Percentiles rank a stretch among this genome's conserved stretches.
Evolutionary conservation across 1,140 invertebrate genomes (phyloP).

Genomic region (Diabrotica undecimpunctata): DNA sequence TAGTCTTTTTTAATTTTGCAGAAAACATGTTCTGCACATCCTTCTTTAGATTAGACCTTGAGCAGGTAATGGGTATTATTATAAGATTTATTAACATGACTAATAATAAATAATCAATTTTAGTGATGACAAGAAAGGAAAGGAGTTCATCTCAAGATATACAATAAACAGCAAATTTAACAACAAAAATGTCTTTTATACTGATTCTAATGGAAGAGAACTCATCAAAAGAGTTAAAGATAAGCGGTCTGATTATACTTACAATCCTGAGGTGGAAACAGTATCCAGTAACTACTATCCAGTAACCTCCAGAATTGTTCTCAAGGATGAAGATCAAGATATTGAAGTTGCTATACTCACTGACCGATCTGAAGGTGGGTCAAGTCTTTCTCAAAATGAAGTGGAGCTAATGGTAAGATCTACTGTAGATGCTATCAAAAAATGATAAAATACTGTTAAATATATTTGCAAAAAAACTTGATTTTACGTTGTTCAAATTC

Average conservation of each 20-base stretch:
- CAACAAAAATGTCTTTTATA: constrained; percentile 57
- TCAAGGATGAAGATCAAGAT: constrained; percentile 42
- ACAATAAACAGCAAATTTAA: constrained; percentile 48
- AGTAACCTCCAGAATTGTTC: constrained; percentile 71
- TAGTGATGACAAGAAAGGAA: constrained; percentile 40
- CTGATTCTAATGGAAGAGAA: constrained; percentile 69
- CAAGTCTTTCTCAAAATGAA: constrained; percentile 67
- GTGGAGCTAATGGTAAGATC: constrained; percentile 66
- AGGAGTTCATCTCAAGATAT: constrained; percentile 55
- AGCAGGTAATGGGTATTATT: too few species aligned
- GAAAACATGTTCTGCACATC: too few species aligned
- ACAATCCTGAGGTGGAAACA: constrained; percentile 65
- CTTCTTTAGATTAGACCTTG: too few species aligned
- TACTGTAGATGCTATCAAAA: too few species aligned
- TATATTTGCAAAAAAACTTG: too few species aligned
- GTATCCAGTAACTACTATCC: constrained; percentile 90
- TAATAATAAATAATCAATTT: too few species aligned
- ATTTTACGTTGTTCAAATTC: too few species aligned
- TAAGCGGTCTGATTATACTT: constrained; percentile 68
- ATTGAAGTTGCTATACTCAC: constrained; percentile 61
- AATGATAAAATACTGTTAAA: neutral
- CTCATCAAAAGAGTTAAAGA: constrained; percentile 62
- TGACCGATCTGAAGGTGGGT: constrained; percentile 79
- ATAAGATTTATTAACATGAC: too few species aligned
- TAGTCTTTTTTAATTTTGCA: too few species aligned